Conservation (phyloP, 2,113 vertebrate species). For the Cheirogaleus medius region DNA sequence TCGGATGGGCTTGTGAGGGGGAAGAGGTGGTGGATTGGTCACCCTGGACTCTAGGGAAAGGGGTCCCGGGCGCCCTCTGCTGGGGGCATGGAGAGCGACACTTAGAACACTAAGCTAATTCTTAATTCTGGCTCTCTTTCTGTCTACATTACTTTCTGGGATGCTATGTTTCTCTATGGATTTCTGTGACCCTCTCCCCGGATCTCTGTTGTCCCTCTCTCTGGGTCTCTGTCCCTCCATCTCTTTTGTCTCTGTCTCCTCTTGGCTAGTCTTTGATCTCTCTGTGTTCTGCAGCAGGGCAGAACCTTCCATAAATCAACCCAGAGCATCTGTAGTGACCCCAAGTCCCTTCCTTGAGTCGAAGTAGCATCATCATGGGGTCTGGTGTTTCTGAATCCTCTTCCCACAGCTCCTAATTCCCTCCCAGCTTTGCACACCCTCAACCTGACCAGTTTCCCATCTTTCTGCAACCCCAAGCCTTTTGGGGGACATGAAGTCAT, state of each 20-base stretch:
- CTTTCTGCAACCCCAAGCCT: background rate
- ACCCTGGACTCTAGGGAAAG: background rate
- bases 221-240: background rate
- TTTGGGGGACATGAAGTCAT: background rate
- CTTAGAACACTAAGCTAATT: background rate
- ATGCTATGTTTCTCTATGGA: background rate
- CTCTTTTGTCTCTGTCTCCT: background rate
- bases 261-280: background rate
- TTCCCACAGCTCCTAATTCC: background rate
- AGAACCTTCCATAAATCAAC: background rate
- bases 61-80: conserved; percentile 53
- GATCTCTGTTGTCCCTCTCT: background rate
- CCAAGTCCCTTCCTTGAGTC: background rate
- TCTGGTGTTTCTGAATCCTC: background rate
- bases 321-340: too few relatives aligned
- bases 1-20: background rate
- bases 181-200: background rate
- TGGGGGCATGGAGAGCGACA: background rate
- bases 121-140: background rate
- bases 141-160: background rate
- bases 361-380: background rate
- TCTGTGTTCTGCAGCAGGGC: background rate
- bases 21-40: background rate
- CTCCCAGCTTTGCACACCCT: background rate
- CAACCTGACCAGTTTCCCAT: background rate